These are phyloP conservation scores for Melanerpes aurifrons DNA, from an alignment of 2,113 vertebrate genomes.

Conservation along the genomic window DNA sequence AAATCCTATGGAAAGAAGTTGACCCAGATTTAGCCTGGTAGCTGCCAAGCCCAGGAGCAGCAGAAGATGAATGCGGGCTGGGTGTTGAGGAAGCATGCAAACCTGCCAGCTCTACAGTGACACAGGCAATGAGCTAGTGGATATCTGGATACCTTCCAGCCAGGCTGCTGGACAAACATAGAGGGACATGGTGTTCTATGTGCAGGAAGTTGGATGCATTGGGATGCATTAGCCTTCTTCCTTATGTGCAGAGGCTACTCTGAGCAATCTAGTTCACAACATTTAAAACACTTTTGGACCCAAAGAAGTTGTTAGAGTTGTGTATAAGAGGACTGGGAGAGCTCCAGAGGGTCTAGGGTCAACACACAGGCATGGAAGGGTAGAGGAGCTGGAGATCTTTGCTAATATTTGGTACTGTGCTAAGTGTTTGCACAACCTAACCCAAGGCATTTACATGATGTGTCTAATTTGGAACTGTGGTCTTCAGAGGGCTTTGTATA, in stretches of 20 bases:
- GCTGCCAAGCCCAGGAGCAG: not conserved
- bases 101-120: slow-evolving; percentile 11
- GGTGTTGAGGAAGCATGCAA: accelerated
- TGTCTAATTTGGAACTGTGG: not conserved
- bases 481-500: not conserved
- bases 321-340: not conserved
- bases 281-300: not conserved
- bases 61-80: accelerated
- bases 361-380: accelerated
- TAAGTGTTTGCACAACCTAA: not conserved
- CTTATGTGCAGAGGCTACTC: not conserved
- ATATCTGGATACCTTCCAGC: not conserved
- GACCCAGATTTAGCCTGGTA: slow-evolving; percentile 48
- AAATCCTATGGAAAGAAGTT: not conserved
- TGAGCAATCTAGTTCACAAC: not conserved
- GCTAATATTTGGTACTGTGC: not conserved
- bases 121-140: accelerated
- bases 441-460: not conserved
- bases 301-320: not conserved
- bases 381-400: not conserved
- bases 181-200: not conserved
- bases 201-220: accelerated
- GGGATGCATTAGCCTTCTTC: not conserved
- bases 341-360: not conserved
- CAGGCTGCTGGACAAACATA: not conserved